Evolutionary conservation across 1,140 invertebrate genomes (phyloP).

Genomic region (Harpegnathos saltator): DNA sequence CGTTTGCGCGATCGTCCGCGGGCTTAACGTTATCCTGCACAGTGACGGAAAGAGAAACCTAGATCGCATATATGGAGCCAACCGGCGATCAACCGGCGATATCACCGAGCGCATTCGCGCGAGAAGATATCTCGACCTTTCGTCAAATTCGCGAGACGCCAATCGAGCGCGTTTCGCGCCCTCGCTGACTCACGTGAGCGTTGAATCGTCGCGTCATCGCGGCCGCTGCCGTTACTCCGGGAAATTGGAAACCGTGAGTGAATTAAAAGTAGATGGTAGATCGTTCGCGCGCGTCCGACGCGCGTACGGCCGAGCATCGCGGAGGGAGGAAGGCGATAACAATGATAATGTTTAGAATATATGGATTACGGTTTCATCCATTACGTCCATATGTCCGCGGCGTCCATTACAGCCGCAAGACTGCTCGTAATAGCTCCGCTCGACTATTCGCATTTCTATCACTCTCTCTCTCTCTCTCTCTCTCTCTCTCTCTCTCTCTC

Average conservation of each 20-base stretch:
- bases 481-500: background rate
- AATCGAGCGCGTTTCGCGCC: background rate
- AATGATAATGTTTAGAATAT: constrained; percentile 59
- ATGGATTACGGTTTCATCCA: constrained; percentile 60
- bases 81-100: too few species aligned
- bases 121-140: constrained; percentile 25
- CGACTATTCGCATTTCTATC: background rate
- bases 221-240: background rate
- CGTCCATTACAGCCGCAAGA: constrained; percentile 53
- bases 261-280: constrained; percentile 51
- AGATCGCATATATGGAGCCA: too few species aligned
- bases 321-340: constrained; percentile 46
- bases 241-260: constrained; percentile 4
- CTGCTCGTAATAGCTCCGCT: constrained; percentile 37
- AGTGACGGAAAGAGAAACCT: too few species aligned
- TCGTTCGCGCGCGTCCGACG: constrained; percentile 12
- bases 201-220: constrained; percentile 12
- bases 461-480: background rate
- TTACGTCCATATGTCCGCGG: constrained; percentile 41
- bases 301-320: background rate
- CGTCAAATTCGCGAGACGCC: background rate
- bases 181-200: background rate
- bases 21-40: background rate
- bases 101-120: too few species aligned
- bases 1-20: too few species aligned